Conservation (phyloP, 2,797 vertebrate genomes). For the Phaenicophaeus curvirostris region DNA sequence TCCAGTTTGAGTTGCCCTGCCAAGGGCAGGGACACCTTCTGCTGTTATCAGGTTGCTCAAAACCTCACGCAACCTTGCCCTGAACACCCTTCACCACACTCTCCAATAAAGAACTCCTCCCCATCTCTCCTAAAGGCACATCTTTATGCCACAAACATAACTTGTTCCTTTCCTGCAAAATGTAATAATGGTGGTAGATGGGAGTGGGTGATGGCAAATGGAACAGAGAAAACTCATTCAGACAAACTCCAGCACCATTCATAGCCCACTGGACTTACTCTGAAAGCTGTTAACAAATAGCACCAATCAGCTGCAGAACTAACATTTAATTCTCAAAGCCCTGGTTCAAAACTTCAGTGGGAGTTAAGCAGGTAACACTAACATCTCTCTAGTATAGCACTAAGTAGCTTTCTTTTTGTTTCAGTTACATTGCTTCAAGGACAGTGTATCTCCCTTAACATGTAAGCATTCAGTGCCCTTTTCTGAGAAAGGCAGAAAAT, state of each 20-base stretch:
- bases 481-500: not conserved
- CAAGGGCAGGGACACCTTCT: no score
- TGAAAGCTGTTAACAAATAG: not conserved
- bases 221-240: not conserved
- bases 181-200: rapidly evolving
- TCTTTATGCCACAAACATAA: not conserved
- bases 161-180: not conserved
- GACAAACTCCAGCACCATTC: no score
- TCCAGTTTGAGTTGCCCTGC: no score
- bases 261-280: not conserved
- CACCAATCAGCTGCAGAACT: not conserved
- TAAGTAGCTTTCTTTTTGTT: not conserved
- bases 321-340: not conserved
- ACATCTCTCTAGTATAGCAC: not conserved
- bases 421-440: not conserved
- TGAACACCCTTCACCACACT: no score
- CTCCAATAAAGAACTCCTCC: no score
- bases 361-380: not conserved
- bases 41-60: no score
- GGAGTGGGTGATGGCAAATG: rapidly evolving
- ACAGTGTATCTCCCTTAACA: not conserved
- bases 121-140: no score
- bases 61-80: no score
- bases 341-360: not conserved
- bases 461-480: not conserved